phyloP scores from a whole-genome alignment of 2,797 vertebrate species.

The Takifugu rubripes region DNA sequence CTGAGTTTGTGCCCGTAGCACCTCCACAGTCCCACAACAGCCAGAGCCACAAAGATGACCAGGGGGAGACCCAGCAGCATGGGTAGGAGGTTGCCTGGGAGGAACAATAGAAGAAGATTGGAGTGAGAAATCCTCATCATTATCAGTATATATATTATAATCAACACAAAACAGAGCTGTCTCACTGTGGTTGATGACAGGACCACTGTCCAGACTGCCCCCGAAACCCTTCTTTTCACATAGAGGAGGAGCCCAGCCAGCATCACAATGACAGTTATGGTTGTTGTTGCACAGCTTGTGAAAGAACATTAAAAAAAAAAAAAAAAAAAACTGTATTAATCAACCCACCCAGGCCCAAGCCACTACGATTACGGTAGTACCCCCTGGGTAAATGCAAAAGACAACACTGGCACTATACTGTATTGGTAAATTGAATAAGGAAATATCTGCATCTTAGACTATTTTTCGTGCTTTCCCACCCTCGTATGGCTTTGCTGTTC shows the following conservation, averaged over 20 bases:
- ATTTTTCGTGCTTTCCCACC: no score
- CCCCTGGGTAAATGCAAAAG: no score
- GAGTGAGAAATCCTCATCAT: background rate
- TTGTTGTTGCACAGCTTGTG: constrained; percentile 80
- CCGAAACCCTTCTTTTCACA: constrained; percentile 82
- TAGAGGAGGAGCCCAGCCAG: constrained; percentile 88
- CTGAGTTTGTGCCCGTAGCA: constrained; percentile 63
- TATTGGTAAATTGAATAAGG: no score
- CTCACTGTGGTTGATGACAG: constrained; percentile 77
- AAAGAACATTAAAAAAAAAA: constrained; percentile 1
- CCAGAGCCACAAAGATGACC: constrained; percentile 53
- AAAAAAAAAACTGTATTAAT: background rate
- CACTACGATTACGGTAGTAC: no score
- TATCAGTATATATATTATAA: background rate
- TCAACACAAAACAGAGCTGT: background rate
- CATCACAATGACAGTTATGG: constrained; percentile 91
- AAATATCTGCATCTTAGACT: no score
- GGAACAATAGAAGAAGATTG: constrained; percentile 1
- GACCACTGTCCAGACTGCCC: constrained; percentile 92
- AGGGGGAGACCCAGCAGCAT: constrained; percentile 57
- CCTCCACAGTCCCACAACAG: constrained; percentile 60
- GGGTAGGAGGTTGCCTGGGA: constrained; percentile 54
- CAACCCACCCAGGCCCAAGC: background rate
- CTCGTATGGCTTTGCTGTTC: constrained; percentile 15
- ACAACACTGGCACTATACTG: no score